Evolutionary conservation across 2,888 invertebrate species (phyloP), one percentile per base, ranked within the genome.

Genomic region (Spilosoma lubricipeda): DNA sequence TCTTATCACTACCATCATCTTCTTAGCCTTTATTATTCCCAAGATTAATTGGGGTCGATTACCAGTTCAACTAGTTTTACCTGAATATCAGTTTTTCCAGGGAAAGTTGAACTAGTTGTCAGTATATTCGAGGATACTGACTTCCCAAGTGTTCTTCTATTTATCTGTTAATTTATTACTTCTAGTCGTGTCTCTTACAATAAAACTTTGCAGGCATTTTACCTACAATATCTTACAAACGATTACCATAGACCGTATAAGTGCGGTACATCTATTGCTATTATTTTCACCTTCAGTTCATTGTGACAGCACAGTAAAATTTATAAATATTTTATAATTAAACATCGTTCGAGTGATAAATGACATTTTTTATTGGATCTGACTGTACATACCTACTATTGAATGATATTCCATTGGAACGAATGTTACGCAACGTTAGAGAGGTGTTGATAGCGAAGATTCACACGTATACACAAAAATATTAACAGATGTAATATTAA

Each of bases 401-500:
- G 65, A 67, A 71, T 68, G 71, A 68, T 66, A 70, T 73, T 20
- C 63, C 39, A 45, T 39, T 36, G 64, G 73, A 66, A 56, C 11
- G 4, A 63, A 52, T 15, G 56, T 84, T 79, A 67, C 70, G 72
- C 68, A 83, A 84, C 11, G 13, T 71, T 80, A 79, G 83, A 84
- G 85, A 80, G 85, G 85, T 65, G 76, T 77, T 80, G 73, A 79
- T 76, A 75, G 75, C 65, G 75, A 65, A 56, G 56, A 72, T 76
- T 76, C 72, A 72, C 73, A 73, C 78, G 68, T 42, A 27, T 52
- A 52, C n/a, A 65, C 45, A 48, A 33, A 30, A 59, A 36, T 59
- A 48, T 13, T n/a, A 45, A 23, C 71, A 36, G 63, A n/a, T 67
- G 30, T 59, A 39, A 39, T 3, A 48, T 75, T 71, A 65, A 71